Evolutionary conservation across 2,797 vertebrate species (phyloP).

Genomic region (Poecilia wingei): DNA sequence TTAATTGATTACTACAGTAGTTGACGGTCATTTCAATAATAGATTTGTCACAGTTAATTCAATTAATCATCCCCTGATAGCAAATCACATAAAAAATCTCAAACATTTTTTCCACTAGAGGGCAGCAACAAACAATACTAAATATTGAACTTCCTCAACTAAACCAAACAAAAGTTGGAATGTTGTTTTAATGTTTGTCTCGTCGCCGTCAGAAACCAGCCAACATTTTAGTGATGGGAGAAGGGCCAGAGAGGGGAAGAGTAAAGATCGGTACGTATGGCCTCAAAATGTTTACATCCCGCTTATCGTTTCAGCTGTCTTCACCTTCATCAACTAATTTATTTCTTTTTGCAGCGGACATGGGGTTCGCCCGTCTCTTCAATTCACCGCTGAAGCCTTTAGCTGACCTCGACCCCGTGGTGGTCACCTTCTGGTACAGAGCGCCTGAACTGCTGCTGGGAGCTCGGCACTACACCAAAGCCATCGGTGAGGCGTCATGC

Average conservation of each 20-base stretch:
- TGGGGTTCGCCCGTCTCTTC: slow-evolving; percentile 99
- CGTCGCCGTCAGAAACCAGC: slow-evolving; percentile 92
- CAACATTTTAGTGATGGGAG: slow-evolving; percentile 99
- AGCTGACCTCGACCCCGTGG: slow-evolving; percentile 99
- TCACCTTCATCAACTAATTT: background rate
- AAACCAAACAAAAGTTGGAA: slow-evolving; percentile 6
- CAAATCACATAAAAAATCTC: background rate
- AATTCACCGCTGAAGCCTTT: slow-evolving; percentile 99
- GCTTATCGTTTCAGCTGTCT: background rate
- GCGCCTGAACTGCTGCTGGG: slow-evolving; percentile 98
- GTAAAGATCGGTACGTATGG: slow-evolving; percentile 96
- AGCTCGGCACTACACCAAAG: slow-evolving; percentile 99
- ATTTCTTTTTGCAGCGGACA: slow-evolving; percentile 86
- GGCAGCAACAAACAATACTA: slow-evolving; percentile 41
- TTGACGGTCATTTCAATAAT: too few relatives aligned
- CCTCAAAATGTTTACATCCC: background rate
- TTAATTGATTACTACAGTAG: too few relatives aligned
- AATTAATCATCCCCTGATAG: background rate
- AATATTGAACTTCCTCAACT: slow-evolving; percentile 10
- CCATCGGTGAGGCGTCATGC: slow-evolving; percentile 89
- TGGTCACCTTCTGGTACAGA: slow-evolving; percentile 99
- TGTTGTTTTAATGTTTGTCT: slow-evolving; percentile 1
- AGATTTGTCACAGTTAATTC: background rate
- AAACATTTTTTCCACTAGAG: slow-evolving; percentile 59
- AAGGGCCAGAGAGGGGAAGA: slow-evolving; percentile 98